Base-by-base conservation (phyloP, 2,888 invertebrate species). In the Idaea straminata region DNA sequence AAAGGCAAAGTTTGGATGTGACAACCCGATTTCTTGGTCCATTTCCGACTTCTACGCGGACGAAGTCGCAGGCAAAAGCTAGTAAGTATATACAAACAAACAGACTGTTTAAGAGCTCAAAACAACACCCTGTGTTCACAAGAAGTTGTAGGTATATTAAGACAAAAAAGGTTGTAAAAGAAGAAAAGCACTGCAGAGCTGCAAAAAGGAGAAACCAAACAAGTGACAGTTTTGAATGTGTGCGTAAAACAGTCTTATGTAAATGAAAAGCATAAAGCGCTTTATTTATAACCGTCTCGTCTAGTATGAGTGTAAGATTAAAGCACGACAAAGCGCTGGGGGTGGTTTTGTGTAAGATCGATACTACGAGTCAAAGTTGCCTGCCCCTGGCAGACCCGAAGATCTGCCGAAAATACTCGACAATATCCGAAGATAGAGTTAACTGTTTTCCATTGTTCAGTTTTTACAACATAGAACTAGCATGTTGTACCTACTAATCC, bases 361-460 rank as follows among this genome's bases (percentile, higher is more conserved):
- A 47, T 47, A 47, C 47, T 36, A 47, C 47, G 47, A 47, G 47
- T 0, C 10, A 47, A 47, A 47, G 47, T 13, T 47, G 47, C 47
- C 47, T 47, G 47, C 47, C 47, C 47, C 47, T 10, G 59, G 64
- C n/a, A 62, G 57, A 57, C 61, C 61, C 59, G 65, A 67, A 76
- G 86, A 89, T 89, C 88, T 47, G 47, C 47, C 47, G 47, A 47
- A 47, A 6, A 47, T 0, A 47, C 10, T 10, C 47, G 47, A 47
- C 47, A 47, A 47, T 47, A 47, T 0, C 47, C 47, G 47, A 47
- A 47, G 47, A 36, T 36, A 36, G 36, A 7, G 4, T 36, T 1
- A 5, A 36, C 10, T 36, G 4, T 4, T 36, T 36, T 36, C 10
- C 36, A 36, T 5, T 25, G 10, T 36, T 36, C 6, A 47, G 13